Base-by-base conservation (phyloP, 2,888 invertebrate species). In the Ctena decussata region DNA sequence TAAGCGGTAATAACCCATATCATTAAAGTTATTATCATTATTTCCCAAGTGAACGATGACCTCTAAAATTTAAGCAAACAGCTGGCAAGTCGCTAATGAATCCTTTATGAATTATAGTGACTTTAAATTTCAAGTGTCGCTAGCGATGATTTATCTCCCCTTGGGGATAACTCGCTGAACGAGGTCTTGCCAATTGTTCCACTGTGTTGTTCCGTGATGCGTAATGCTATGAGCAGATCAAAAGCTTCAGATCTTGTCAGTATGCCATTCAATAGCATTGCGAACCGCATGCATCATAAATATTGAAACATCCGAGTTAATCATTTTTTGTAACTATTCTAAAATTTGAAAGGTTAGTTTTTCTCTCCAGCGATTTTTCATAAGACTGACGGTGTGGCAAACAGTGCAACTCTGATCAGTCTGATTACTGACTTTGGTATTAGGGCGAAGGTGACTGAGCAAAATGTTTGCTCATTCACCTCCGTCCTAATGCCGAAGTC, bases 111-210 rank as follows among this genome's bases (percentile, higher is more conserved):
- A 60, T 60, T 60, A 60, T 60, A 21, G 60, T 60, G 60, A 60
- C 60, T 60, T 30, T 21, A 60, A 60, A 60, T 60, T 60, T 60
- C 60, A 30, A 60, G 60, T 70, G 79, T 71, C 75, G 75, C 46
- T 44, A 35, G 6, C 41, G 46, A 53, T 79, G 75, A 79, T 84
- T 84, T 84, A 84, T 84, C 72, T 79, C 72, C 79, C 80, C 60
- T 57, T 44, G 46, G 83, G 79, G 83, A 71, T 60, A 57, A 49
- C 79, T 72, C 46, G 57, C 74, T 60, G 60, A 5, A 60, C 30
- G 49, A 27, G 18, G 60, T 60, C 21, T 27, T 6, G 24, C 60
- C 30, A 60, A 60, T 6, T 60, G 60, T 11, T 60, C 30, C 60
- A 27, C 60, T 60, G 12, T 21, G 11, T 11, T 60, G 60, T 60